Evolutionary conservation across 2,797 vertebrate genomes (phyloP), one percentile per base, ranked within the genome.

Genomic region (Todus mexicanus): DNA sequence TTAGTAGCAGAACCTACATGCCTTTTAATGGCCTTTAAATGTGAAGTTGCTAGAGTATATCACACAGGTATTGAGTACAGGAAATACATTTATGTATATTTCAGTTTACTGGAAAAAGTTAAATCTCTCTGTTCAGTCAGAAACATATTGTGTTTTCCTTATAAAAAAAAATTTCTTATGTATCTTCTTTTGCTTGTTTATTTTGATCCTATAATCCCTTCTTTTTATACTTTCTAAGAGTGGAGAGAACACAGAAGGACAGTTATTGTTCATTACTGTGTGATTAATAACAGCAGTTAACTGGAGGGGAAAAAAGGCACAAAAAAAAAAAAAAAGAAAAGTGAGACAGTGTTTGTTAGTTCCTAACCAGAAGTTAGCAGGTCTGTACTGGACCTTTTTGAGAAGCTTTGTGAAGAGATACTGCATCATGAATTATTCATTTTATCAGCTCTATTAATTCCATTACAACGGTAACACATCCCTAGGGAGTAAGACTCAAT

Each of bases 361-460:
- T 86, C 42, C 57, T 82, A 73, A 66, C 8, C 26, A 70, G 26
- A 84, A 63, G 22, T 42, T 91, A 17, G 2, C 65, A 78, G 71
- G n/a, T 76, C 64, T 84, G 15, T 57, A 66, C 10, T 86, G 79
- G 82, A 72, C 51, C 72, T 60, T 90, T 85, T 59, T 71, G 66
- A 89, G 76, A 92, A 89, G 42, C 19, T 90, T 91, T 96, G 73
- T 91, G 71, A 90, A 84, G 63, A 91, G 38, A 75, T 71, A 63
- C 6, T 84, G 37, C 48, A 73, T 77, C 64, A 38, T 89, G 45
- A 96, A 87, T 90, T 68, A 92, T 81, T 93, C 26, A 92, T 93
- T 94, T 88, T 89, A 56, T 84, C 88, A 84, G 50, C 84, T 91
- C 90, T 94, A 70, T 96, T 93, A 95, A 96, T 96, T 95, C 63